Conservation (phyloP, 2,888 invertebrate species). For the Brachyopa scutellaris region DNA sequence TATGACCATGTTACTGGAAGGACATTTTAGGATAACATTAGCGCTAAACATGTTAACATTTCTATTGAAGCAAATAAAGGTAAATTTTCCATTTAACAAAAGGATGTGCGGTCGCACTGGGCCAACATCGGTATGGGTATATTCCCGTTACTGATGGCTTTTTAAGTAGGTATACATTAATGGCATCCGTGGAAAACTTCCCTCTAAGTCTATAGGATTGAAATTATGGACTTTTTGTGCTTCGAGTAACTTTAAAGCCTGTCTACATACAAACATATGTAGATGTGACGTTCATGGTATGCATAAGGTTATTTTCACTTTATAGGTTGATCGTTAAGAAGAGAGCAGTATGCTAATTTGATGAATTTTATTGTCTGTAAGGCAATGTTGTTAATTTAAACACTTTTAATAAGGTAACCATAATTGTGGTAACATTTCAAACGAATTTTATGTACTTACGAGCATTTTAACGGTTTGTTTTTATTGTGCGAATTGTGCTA, state of each 20-base stretch:
- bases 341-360: slow-evolving; percentile 44
- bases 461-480: not conserved
- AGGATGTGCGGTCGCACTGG: too few species aligned
- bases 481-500: not conserved
- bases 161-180: slow-evolving; percentile 42
- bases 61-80: too few species aligned
- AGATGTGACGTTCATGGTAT: not conserved
- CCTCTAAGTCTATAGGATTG: slow-evolving; percentile 23
- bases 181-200: slow-evolving; percentile 24
- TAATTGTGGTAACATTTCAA: slow-evolving; percentile 8
- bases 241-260: not conserved
- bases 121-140: too few species aligned
- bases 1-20: not conserved
- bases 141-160: slow-evolving; percentile 17
- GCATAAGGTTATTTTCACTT: slow-evolving; percentile 23
- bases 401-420: slow-evolving; percentile 12
- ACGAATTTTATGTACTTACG: not conserved
- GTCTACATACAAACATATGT: not conserved
- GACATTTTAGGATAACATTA: not conserved
- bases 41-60: not conserved
- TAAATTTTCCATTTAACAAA: too few species aligned
- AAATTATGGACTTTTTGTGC: slow-evolving; percentile 34
- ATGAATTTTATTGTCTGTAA: slow-evolving; percentile 41
- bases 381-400: slow-evolving; percentile 3
- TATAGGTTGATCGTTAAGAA: slow-evolving; percentile 9